Evolutionary conservation across 2,797 vertebrate genomes (phyloP).

Genomic region (Crenuchus spilurus): DNA sequence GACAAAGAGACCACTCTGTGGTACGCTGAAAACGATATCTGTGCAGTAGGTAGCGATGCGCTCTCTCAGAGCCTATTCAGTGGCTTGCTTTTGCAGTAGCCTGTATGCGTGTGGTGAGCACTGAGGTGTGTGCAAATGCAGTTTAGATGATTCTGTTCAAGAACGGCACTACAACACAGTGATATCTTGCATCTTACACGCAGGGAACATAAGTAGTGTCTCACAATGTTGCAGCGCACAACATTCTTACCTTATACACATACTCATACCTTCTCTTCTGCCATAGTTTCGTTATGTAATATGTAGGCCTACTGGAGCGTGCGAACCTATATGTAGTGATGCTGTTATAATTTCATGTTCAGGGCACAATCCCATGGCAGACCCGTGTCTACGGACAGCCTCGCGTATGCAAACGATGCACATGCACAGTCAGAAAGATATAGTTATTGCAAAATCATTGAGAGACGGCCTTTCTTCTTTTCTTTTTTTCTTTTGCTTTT

Average conservation of each 20-base stretch:
- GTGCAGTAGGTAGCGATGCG: constrained; percentile 70
- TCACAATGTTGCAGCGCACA: too few species aligned
- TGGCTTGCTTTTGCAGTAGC: neutral
- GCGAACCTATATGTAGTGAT: neutral
- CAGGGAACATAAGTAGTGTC: too few species aligned
- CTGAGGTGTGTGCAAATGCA: constrained; percentile 17
- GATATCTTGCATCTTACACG: neutral
- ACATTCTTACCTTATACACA: too few species aligned
- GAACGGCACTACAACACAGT: neutral
- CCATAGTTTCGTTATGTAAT: constrained; percentile 22
- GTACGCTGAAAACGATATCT: constrained; percentile 74
- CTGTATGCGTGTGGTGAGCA: constrained; percentile 5
- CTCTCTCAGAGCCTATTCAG: constrained; percentile 35
- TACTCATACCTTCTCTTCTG: constrained; percentile 22
- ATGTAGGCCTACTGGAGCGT: constrained; percentile 3
- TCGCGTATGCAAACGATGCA: constrained; percentile 15
- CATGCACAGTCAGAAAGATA: neutral
- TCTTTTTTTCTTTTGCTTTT: too few species aligned
- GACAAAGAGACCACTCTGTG: constrained; percentile 73
- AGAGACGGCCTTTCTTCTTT: constrained; percentile 21
- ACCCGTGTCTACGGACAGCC: constrained; percentile 18
- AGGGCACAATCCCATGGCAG: too few species aligned
- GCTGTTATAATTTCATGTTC: constrained; percentile 32
- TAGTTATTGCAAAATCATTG: constrained; percentile 5
- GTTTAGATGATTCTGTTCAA: constrained; percentile 15